Percentiles rank a stretch among this genome's conserved stretches.
Conservation (phyloP, 2,113 vertebrate species). For the Crotalus horridus region DNA sequence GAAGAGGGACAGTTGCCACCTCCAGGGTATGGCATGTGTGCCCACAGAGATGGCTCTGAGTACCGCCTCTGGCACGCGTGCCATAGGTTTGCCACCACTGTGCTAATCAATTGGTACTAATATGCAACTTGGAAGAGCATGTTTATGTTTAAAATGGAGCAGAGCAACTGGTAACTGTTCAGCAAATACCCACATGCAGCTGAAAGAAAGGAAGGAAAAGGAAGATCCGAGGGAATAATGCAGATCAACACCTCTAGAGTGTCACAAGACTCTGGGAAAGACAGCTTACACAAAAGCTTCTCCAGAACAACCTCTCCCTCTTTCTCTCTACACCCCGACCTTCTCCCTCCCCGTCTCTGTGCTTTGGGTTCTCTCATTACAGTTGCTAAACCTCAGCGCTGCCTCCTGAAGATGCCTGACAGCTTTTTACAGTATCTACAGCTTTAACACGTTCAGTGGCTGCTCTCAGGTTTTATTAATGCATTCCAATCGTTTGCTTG, state of each 20-base stretch:
- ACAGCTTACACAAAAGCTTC: slow-evolving; percentile 35
- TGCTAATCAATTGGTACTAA: not conserved
- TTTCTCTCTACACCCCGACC: not conserved
- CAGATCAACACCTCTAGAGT: slow-evolving; percentile 38
- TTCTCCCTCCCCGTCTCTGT: not conserved
- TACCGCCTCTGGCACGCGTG: no score
- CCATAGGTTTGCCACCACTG: no score
- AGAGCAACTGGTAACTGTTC: slow-evolving; percentile 42
- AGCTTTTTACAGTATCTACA: slow-evolving; percentile 38
- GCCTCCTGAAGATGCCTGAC: not conserved
- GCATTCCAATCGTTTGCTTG: slow-evolving; percentile 46
- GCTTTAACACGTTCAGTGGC: not conserved
- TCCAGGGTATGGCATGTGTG: no score
- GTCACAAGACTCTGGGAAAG: slow-evolving; percentile 44
- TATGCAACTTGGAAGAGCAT: not conserved
- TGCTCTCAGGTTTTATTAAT: slow-evolving; percentile 56
- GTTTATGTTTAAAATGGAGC: not conserved
- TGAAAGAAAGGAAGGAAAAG: slow-evolving; percentile 28
- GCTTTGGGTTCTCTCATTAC: slow-evolving; percentile 33
- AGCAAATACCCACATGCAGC: slow-evolving; percentile 34
- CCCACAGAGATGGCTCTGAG: no score
- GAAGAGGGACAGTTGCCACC: no score
- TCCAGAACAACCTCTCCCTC: slow-evolving; percentile 3
- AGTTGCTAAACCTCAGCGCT: slow-evolving; percentile 40
- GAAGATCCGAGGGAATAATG: slow-evolving; percentile 28